These are phyloP conservation scores for Zosterops borbonicus DNA, from an alignment of 2,113 vertebrate genomes.

Conservation along the genomic window DNA sequence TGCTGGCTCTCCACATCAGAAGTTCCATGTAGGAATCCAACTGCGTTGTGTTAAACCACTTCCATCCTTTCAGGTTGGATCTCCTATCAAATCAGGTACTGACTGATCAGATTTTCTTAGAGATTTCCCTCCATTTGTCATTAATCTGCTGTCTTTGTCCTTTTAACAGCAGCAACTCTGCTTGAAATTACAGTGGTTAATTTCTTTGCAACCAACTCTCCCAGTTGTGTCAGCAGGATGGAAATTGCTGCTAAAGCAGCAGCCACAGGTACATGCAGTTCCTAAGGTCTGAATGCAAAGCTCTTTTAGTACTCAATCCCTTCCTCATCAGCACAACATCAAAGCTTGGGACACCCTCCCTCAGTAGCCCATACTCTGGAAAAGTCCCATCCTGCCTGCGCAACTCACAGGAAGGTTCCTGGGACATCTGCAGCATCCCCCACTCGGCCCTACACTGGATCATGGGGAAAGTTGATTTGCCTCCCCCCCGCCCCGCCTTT, in stretches of 20 bases:
- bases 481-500: not conserved
- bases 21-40: not conserved
- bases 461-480: accelerated
- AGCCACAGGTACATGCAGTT: not conserved
- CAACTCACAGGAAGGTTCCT: not conserved
- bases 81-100: not conserved
- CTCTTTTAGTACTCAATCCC: not conserved
- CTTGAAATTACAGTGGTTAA: not conserved
- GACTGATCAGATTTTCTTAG: not conserved
- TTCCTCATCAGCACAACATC: not conserved
- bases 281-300: not conserved
- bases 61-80: not conserved
- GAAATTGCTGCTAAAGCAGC: not conserved
- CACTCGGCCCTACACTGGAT: not conserved
- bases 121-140: not conserved
- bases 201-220: not conserved
- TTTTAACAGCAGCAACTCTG: not conserved
- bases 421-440: not conserved
- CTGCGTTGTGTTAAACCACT: not conserved
- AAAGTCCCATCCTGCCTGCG: accelerated
- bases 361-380: not conserved
- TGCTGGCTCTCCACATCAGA: not conserved
- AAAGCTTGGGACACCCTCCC: not conserved
- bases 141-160: not conserved
- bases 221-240: not conserved